Conservation (phyloP, 2,888 invertebrate species). For the Patella depressa region DNA sequence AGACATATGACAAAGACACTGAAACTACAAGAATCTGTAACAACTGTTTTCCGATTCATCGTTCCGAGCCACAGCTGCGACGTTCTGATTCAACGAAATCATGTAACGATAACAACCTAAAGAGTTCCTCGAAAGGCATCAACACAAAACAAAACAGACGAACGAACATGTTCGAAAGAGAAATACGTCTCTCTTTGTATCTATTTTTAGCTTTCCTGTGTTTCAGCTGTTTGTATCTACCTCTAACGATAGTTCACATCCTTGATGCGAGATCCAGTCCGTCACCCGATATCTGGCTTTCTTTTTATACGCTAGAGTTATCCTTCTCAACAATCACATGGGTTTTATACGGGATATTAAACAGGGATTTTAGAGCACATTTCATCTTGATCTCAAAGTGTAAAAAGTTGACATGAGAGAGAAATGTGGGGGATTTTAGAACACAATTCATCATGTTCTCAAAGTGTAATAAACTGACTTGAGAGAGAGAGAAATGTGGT, state of each 20-base stretch:
- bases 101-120: not conserved
- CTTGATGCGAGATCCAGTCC: constrained; percentile 1
- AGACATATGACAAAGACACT: not conserved
- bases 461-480: not conserved
- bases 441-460: constrained; percentile 19
- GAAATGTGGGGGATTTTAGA: constrained; percentile 11
- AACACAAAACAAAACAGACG: too few relatives aligned
- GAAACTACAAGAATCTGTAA: not conserved
- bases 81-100: too few relatives aligned
- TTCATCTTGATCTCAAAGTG: constrained; percentile 19
- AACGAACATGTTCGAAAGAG: constrained; percentile 7
- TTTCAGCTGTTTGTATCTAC: constrained; percentile 29
- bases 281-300: constrained; percentile 25
- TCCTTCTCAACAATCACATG: constrained; percentile 31
- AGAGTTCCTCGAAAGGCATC: not conserved
- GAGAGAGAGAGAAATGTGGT: too few relatives aligned
- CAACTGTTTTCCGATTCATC: not conserved
- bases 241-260: constrained; percentile 24
- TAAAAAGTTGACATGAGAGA: not conserved
- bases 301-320: constrained; percentile 22
- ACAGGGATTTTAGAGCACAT: constrained; percentile 22
- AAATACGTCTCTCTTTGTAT: constrained; percentile 24
- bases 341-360: constrained; percentile 27
- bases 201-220: constrained; percentile 26
- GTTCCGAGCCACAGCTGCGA: too few relatives aligned